Conservation (phyloP, 1,140 invertebrate genomes). For the Hylyphantes graminicola region DNA sequence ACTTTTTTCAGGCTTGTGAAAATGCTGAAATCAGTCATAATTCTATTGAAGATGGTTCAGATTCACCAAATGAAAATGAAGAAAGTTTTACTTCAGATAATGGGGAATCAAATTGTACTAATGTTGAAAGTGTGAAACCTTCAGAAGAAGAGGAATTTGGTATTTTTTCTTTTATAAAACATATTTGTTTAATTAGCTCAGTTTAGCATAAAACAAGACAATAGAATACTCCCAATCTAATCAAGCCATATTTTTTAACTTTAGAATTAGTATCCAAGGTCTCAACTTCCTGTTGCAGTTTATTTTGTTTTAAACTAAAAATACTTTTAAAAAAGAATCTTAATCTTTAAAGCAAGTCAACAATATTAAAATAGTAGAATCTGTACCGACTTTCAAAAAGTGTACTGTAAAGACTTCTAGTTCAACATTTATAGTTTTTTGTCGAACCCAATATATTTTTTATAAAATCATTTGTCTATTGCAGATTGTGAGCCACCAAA, state of each 20-base stretch:
- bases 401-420: neutral
- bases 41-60: constrained; percentile 25
- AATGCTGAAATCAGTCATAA: constrained; percentile 46
- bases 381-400: neutral
- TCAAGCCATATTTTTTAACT: too few relatives aligned
- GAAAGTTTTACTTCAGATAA: neutral
- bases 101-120: neutral
- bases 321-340: too few relatives aligned
- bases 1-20: constrained; percentile 47
- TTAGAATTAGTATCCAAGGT: too few relatives aligned
- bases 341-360: too few relatives aligned
- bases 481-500: constrained; percentile 60
- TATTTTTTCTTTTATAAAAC: constrained; percentile 5
- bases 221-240: too few relatives aligned
- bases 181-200: neutral
- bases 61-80: constrained; percentile 24
- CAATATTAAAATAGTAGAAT: neutral
- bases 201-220: neutral
- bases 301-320: too few relatives aligned
- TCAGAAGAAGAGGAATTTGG: constrained; percentile 34
- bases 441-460: too few relatives aligned
- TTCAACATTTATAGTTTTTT: too few relatives aligned
- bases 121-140: constrained; percentile 22
- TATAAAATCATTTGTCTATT: neutral
- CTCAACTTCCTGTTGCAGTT: too few relatives aligned